Base-by-base conservation (phyloP, 2,797 vertebrate genomes). In the Pipistrellus pygmaeus region DNA sequence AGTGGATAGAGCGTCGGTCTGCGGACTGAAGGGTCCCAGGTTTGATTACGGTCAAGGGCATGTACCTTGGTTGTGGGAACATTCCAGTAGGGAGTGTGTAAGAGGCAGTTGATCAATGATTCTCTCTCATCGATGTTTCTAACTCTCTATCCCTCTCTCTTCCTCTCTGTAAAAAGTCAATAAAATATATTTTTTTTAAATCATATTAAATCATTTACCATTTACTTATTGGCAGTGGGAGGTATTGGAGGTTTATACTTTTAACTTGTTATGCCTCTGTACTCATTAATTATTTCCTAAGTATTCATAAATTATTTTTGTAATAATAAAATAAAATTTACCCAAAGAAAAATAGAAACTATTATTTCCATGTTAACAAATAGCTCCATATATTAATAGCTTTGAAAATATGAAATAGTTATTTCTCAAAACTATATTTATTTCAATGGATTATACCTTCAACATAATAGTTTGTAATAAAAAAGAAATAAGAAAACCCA, bases 301-400 rank as follows among this genome's bases (percentile, higher is more conserved):
- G 18, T 17, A 87, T 23, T 85, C 15, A 62, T 81, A 9, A 77
- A 38, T 30, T 80, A 41, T 11, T 90, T 68, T 35, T 60, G 0
- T 53, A 87, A 44, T 60, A 76, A 72, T 23, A 83, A 90, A 95
- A 75, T 83, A 21, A 93, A 86, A 53, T 7, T n/a, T 87, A 38
- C 5, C 12, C 18, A 72, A 87, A 71, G 7, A 13, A 82, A 85
- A 77, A 46, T 15, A 84, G 64, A 18, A 96, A 78, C 2, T 71
- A 64, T 80, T 41, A 71, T 27, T 35, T 15, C 2, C 41, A 20
- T 25, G 12, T 30, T 78, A 51, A 57, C 1, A 51, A 89, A 71
- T 53, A 84, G 21, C 20, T 8, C 8, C 6, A 38, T 27, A 76
- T 69, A 27, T 66, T 64, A 82, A 66, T 12, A 35, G 1, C 72